phyloP scores from a whole-genome alignment of 2,113 vertebrate species.

The Centrocercus urophasianus region DNA sequence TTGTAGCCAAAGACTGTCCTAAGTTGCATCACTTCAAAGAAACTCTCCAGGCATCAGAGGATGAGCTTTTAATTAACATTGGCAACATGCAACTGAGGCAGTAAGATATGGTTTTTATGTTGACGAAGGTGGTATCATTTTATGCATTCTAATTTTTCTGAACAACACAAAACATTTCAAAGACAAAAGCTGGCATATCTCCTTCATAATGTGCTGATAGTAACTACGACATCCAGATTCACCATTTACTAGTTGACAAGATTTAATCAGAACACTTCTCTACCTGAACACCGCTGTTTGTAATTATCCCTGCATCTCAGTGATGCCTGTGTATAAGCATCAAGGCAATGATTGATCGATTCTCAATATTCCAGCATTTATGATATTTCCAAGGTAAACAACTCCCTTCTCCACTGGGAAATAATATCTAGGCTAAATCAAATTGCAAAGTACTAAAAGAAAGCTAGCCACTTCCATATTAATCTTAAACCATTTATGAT shows the following conservation, averaged over 20 bases:
- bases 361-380: slow-evolving; percentile 57
- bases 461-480: slow-evolving; percentile 20
- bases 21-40: neutral
- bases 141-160: neutral
- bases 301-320: neutral
- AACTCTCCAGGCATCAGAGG: neutral
- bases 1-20: neutral
- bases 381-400: slow-evolving; percentile 66
- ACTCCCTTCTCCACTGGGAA: slow-evolving; percentile 56
- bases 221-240: neutral
- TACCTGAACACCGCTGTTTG: neutral
- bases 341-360: slow-evolving; percentile 34
- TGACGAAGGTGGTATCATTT: neutral
- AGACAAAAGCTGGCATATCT: neutral
- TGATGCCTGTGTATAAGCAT: neutral
- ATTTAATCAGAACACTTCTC: slow-evolving; percentile 27
- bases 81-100: neutral
- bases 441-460: slow-evolving; percentile 37
- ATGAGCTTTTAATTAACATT: neutral
- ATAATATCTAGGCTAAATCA: slow-evolving; percentile 64
- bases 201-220: neutral
- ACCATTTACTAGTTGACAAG: neutral
- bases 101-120: neutral
- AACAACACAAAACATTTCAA: neutral
- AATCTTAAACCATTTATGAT: slow-evolving; percentile 59